Percentiles rank a stretch among this genome's conserved stretches.
These are phyloP conservation scores for Siniperca knerii DNA, from an alignment of 2,113 vertebrate genomes.

Conservation along the genomic window DNA sequence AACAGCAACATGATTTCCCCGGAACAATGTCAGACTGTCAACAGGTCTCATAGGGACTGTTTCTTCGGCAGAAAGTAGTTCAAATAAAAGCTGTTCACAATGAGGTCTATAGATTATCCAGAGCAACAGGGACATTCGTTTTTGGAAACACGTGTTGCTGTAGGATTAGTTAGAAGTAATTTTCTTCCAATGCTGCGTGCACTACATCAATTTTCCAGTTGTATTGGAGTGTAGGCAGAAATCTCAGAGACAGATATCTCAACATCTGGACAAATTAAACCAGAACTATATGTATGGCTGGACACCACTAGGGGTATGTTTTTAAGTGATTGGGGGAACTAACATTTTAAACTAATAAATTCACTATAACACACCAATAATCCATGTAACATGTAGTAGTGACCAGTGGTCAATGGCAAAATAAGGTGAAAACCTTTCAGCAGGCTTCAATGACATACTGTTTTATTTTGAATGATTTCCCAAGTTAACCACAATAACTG, in stretches of 20 bases:
- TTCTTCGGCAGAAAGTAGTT: not conserved
- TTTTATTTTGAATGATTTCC: conserved; percentile 75
- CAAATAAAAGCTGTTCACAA: not conserved
- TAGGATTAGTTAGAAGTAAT: not conserved
- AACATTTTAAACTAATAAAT: not conserved
- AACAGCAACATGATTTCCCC: not conserved
- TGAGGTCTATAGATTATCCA: not conserved
- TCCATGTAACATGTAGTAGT: not conserved
- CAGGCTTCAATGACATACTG: conserved; percentile 54
- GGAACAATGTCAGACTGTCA: not conserved
- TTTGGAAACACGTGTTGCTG: not conserved
- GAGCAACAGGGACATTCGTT: not conserved
- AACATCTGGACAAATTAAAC: not conserved
- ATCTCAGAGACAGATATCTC: not conserved
- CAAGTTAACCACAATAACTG: conserved; percentile 62
- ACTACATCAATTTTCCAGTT: not conserved
- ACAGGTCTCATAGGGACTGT: not conserved
- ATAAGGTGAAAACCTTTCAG: conserved; percentile 42
- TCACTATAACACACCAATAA: not conserved
- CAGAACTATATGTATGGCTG: not conserved
- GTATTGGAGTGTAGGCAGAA: not conserved
- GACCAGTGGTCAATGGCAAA: not conserved
- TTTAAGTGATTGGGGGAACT: not conserved
- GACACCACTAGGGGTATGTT: not conserved
- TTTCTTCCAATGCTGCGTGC: not conserved